Percentiles rank a stretch among this genome's conserved stretches.
Evolutionary conservation across 2,797 vertebrate species (phyloP).

Genomic region (Champsocephalus esox): DNA sequence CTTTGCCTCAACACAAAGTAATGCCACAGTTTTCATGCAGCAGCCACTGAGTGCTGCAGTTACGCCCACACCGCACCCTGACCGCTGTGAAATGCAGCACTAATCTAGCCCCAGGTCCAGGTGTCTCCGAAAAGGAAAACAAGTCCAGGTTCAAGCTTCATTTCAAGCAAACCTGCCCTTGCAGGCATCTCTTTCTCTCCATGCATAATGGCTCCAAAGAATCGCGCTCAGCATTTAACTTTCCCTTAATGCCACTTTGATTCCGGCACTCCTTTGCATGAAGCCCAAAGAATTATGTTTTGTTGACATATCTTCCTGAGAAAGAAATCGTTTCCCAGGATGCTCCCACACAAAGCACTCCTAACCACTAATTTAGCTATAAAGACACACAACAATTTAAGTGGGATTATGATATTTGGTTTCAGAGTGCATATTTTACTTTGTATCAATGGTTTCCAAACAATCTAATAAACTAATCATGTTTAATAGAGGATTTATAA

Average conservation of each 20-base stretch:
- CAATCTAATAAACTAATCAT: slow-evolving; percentile 33
- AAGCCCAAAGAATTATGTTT: slow-evolving; percentile 9
- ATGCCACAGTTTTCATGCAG: slow-evolving; percentile 40
- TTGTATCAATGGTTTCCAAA: slow-evolving; percentile 25
- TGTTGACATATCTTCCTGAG: slow-evolving; percentile 48
- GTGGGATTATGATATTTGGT: slow-evolving; percentile 23
- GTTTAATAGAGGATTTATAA: slow-evolving; percentile 36
- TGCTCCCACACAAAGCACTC: slow-evolving; percentile 29
- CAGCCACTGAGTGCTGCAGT: slow-evolving; percentile 36
- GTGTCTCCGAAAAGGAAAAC: slow-evolving; percentile 47
- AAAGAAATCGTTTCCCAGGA: slow-evolving; percentile 59
- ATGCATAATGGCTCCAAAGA: slow-evolving; percentile 42
- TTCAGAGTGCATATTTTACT: slow-evolving; percentile 17
- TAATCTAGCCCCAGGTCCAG: slow-evolving; percentile 55
- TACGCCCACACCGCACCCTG: slow-evolving; percentile 70
- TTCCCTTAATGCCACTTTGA: slow-evolving; percentile 30
- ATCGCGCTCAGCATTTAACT: slow-evolving; percentile 42
- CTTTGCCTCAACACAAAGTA: slow-evolving; percentile 32
- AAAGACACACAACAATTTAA: slow-evolving; percentile 34
- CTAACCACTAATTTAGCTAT: slow-evolving; percentile 28
- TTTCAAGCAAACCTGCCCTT: slow-evolving; percentile 67
- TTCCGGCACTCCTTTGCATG: slow-evolving; percentile 15
- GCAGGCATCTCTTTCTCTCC: slow-evolving; percentile 64
- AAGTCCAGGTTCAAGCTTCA: slow-evolving; percentile 63
- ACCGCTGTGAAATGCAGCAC: slow-evolving; percentile 56